Evolutionary conservation across 35 echinoderm and acorn worm species (phyloP).

Genomic region (Apostichopus japonicus): DNA sequence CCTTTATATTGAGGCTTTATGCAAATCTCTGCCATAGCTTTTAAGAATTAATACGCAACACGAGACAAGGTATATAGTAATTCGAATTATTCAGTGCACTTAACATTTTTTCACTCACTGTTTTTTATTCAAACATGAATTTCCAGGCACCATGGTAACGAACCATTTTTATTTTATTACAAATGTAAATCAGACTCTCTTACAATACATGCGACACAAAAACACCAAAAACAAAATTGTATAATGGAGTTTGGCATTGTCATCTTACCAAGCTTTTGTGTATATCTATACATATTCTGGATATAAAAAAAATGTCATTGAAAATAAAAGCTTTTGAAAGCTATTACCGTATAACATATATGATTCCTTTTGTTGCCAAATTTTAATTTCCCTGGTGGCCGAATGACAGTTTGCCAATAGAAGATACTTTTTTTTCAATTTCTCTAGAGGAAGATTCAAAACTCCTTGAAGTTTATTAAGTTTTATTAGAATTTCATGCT

Average conservation of each 20-base stretch:
- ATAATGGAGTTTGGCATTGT: not conserved
- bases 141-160: not conserved
- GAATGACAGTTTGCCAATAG: not conserved
- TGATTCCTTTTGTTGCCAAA: not conserved
- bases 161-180: not conserved
- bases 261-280: not conserved
- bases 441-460: not conserved
- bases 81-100: too few species aligned
- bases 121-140: too few species aligned
- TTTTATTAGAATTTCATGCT: too few species aligned
- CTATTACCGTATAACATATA: not conserved
- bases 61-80: too few species aligned
- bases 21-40: too few species aligned
- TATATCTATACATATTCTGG: not conserved
- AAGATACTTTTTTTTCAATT: not conserved
- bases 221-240: not conserved
- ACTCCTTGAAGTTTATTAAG: too few species aligned
- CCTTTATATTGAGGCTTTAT: too few species aligned
- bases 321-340: not conserved
- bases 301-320: not conserved
- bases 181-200: not conserved
- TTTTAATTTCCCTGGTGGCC: not conserved
- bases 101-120: too few species aligned
- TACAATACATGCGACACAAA: not conserved
- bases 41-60: too few species aligned